Evolutionary conservation across 2,888 invertebrate species (phyloP), one percentile per base, ranked within the genome.

Genomic region (Drosophila cognata): DNA sequence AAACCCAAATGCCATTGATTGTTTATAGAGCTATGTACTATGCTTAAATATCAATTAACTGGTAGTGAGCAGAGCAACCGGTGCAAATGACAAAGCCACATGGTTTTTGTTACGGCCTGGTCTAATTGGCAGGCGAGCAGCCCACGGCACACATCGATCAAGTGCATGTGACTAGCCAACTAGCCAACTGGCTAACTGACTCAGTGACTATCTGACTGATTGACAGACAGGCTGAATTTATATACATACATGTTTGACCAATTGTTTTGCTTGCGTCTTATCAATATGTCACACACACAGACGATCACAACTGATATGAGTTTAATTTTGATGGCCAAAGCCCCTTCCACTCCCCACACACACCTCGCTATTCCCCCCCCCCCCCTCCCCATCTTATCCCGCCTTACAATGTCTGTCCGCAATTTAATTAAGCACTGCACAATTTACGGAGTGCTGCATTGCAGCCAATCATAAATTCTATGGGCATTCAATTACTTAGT

Each of bases 21-120:
- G 81, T 74, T 74, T 74, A 69, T 81, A 70, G 71, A 85, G 82
- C 71, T 71, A 55, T 55, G 70, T 58, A 33, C 38, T 46, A 38
- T 69, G 82, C 80, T 85, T 74, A 88, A 84, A 85, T 85, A 88
- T 75, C 84, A 88, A 88, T 85, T 85, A 85, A 70, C 67, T 70
- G 11, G 28, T 13, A 48, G 13, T 21, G 33, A 43, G 56, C 58
- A 74, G 68, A 65, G 48, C 41, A 41, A 29, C 21, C 50, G 57
- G 46, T 60, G 63, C 46, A 66, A 71, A 71, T 53, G 21, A 43
- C 53, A 61, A 50, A 48, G 65, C 70, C 57, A 51, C 62, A 77
- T 69, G 73, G 16, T 35, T 31, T 57, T 29, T 21, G 13, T 55
- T 43, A 25, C 50, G 61, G 61, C 77, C 56, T n/a, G 29, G 38